phyloP scores from a whole-genome alignment of 2,113 vertebrate genomes.

The Mirza zaza region DNA sequence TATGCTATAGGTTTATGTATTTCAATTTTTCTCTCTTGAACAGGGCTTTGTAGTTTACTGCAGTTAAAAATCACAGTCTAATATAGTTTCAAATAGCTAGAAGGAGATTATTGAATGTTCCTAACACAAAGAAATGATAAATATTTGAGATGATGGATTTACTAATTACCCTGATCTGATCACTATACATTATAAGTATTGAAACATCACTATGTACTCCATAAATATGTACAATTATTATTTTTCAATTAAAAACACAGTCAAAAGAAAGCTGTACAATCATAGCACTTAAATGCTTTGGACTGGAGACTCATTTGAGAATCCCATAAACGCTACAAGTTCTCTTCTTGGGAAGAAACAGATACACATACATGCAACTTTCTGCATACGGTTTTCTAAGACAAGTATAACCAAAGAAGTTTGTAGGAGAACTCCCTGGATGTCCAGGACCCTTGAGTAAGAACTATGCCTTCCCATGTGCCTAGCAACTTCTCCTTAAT shows the following conservation, averaged over 20 bases:
- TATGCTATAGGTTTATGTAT: accelerated
- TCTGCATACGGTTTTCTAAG: neutral
- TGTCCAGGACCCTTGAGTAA: neutral
- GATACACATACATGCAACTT: neutral
- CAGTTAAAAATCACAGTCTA: neutral
- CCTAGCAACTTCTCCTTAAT: neutral
- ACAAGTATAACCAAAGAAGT: neutral
- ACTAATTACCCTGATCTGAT: too few species aligned
- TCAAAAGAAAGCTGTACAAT: neutral
- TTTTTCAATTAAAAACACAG: neutral
- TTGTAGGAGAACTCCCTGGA: neutral
- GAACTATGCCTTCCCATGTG: neutral
- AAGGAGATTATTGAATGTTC: too few species aligned
- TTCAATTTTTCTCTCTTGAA: neutral
- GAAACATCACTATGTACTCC: too few species aligned
- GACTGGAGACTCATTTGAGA: neutral
- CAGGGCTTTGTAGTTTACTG: neutral
- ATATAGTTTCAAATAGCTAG: too few species aligned
- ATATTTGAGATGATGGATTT: too few species aligned
- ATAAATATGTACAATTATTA: too few species aligned
- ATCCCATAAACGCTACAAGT: neutral
- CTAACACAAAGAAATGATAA: too few species aligned
- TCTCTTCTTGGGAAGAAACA: neutral
- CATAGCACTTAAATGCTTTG: neutral
- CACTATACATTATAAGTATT: too few species aligned